Conservation (phyloP, 2,888 invertebrate genomes). For the Tetheella fluctuosa region DNA sequence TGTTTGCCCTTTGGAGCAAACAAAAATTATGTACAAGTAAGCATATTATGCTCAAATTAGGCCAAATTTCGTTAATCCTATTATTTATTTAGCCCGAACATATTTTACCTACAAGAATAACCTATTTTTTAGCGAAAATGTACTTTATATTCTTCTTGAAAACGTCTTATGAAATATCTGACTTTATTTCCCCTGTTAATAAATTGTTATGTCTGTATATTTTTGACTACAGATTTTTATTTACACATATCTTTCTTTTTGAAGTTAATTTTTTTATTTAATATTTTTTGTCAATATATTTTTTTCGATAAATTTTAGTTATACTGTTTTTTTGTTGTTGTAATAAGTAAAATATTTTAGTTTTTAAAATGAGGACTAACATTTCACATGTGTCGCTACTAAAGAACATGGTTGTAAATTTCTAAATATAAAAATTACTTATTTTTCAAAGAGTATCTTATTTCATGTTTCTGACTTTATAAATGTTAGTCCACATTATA, state of each 20-base stretch:
- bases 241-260: conserved; percentile 38
- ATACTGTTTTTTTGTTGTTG: conserved; percentile 13
- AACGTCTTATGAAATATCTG: conserved; percentile 26
- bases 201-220: conserved; percentile 70
- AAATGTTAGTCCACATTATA: conserved; percentile 43
- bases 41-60: conserved; percentile 60
- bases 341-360: conserved; percentile 9
- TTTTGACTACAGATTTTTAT: conserved; percentile 68
- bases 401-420: conserved; percentile 5
- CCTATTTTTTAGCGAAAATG: conserved; percentile 13
- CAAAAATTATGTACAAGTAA: conserved; percentile 28
- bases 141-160: conserved; percentile 9
- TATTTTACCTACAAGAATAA: conserved; percentile 24
- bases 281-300: conserved; percentile 22
- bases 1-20: neutral
- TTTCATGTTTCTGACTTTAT: neutral
- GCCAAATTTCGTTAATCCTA: conserved; percentile 48
- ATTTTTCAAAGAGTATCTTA: conserved; percentile 6
- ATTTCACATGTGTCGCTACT: neutral
- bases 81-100: conserved; percentile 34
- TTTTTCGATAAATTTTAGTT: conserved; percentile 19
- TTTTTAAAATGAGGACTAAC: conserved; percentile 14
- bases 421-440: conserved; percentile 3
- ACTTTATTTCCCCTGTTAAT: conserved; percentile 24
- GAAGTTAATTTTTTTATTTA: conserved; percentile 35